Evolutionary conservation across 1,140 invertebrate species (phyloP), one percentile per base, ranked within the genome.

Genomic region (Zaprionus taronus): DNA sequence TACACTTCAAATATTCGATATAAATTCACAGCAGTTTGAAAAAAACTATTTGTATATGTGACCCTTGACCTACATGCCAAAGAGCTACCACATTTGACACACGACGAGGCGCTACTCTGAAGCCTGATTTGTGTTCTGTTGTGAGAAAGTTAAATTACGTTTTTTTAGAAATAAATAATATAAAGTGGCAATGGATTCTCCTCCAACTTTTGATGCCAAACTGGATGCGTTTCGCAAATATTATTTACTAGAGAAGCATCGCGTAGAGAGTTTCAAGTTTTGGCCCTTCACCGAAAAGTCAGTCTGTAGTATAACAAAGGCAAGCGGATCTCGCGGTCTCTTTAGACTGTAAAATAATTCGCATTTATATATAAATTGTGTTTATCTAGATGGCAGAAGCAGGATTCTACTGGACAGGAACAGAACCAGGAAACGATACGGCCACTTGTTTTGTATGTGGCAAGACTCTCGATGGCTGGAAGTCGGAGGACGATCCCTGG

Each of bases 391-490:
- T 97, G 95, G 96, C 96, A 6, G 95, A 95, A 81, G 96, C 96
- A 17, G 96, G 96, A 9, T 97, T 97, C 91, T 96, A 95, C 89
- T 95, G 94, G 67, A 94, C 94, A 41, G 95, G 95, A 15, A 94
- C 92, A 4, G 93, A 93, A 17, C 92, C 93, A 4, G 95, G 96
- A 70, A 95, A 94, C 5, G 96, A 97, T 93, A 94, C 95, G 36
- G 96, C 95, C 0, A 94, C 95, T 66, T 97, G 96, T 91, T 96
- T 96, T 90, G 94, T 96, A 4, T 97, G 96, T 90, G 93, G 94
- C 9, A 97, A 97, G 93, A 94, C 95, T 70, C 87, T 97, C 1
- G 96, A 97, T 93, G 96, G 96, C 14, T 97, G 96, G 96, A 96
- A 97, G 82, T 93, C 94, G 1, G 92, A 94, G 55, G 96, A 97